These are phyloP conservation scores for Atractosteus spatula DNA, from an alignment of 2,113 vertebrate genomes.

Conservation along the genomic window DNA sequence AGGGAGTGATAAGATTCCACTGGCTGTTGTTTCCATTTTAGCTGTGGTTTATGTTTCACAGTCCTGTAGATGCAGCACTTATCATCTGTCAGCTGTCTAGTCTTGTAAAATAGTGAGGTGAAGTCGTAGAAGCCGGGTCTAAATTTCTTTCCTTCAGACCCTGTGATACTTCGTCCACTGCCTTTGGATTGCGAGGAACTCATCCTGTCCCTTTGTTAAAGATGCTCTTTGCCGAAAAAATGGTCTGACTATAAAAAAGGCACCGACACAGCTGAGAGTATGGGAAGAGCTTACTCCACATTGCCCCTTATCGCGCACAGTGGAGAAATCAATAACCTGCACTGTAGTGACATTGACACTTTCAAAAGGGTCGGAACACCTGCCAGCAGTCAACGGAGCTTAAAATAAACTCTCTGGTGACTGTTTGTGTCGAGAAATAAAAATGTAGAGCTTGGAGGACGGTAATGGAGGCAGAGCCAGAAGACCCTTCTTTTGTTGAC, in stretches of 20 bases:
- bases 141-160: background rate
- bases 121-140: background rate
- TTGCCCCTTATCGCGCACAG: conserved; percentile 2
- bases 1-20: too few relatives aligned
- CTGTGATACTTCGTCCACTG: background rate
- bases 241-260: background rate
- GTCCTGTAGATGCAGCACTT: too few relatives aligned
- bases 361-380: background rate
- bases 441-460: background rate
- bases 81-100: background rate
- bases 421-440: background rate
- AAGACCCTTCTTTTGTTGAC: background rate
- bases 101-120: too few relatives aligned
- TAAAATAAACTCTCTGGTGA: background rate
- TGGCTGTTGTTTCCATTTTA: too few relatives aligned
- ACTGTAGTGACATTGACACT: conserved; percentile 12
- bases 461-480: background rate
- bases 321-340: conserved; percentile 4
- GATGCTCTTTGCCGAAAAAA: background rate
- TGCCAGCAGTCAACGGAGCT: background rate
- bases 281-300: background rate
- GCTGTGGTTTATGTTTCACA: too few relatives aligned
- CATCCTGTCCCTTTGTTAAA: background rate
- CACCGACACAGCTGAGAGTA: background rate
- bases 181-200: background rate